Percentiles rank a stretch among this genome's conserved stretches.
Evolutionary conservation across 30 jellyfish, hydroid and myxozoan genomes (phyloP).

Genomic region (Chrysaora quinquecirrha): DNA sequence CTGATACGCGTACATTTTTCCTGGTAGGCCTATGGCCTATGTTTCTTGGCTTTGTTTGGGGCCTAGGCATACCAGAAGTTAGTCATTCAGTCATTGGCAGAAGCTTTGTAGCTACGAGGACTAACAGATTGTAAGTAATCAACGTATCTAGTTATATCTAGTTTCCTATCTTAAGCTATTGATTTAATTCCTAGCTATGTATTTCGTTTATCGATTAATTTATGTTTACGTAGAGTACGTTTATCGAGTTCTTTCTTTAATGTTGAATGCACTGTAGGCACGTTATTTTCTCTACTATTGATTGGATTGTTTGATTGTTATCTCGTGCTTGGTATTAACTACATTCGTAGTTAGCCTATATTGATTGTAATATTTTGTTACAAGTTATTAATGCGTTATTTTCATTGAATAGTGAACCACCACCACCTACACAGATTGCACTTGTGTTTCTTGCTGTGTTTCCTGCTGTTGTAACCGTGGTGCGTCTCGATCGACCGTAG

Average conservation of each 20-base stretch:
- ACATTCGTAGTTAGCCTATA: neutral
- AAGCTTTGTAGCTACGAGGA: neutral
- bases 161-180: neutral
- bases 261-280: neutral
- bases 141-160: too few species aligned
- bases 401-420: neutral
- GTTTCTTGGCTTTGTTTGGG: neutral
- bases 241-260: too few species aligned
- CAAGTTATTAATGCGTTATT: too few species aligned
- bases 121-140: neutral
- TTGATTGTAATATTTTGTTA: too few species aligned
- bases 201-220: neutral
- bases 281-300: neutral
- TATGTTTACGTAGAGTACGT: too few species aligned
- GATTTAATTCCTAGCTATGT: neutral
- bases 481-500: conserved; percentile 3
- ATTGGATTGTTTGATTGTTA: neutral
- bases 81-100: neutral
- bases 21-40: too few species aligned
- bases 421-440: neutral
- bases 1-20: too few species aligned
- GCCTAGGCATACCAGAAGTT: conserved; percentile 5
- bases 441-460: neutral
- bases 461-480: neutral
- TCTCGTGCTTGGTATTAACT: neutral